A percentile compares a stretch with the other conserved stretches of the same genome.
Evolutionary conservation across 92 coral and sea anemone species (phyloP).

Genomic region (Chrysogorgia sp.): DNA sequence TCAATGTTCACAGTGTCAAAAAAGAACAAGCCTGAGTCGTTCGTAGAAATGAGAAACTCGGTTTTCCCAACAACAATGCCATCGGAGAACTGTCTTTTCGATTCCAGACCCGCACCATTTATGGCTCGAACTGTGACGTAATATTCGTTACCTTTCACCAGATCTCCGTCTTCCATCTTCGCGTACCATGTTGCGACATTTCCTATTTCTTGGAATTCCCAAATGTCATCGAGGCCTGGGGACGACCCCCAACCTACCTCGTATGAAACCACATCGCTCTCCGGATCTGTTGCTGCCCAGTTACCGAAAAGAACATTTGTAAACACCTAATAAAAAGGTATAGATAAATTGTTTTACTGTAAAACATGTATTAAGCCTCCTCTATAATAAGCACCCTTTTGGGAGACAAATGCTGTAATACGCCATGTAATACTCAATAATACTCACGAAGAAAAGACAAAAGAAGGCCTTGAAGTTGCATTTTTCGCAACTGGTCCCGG

Average conservation of each 20-base stretch:
- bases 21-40: slow-evolving; percentile 83
- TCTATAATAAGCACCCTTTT: no score
- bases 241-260: slow-evolving; percentile 98
- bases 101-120: slow-evolving; percentile 87
- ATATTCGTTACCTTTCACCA: slow-evolving; percentile 68
- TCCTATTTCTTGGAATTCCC: slow-evolving; percentile 84
- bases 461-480: no score
- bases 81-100: slow-evolving; percentile 74
- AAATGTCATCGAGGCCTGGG: slow-evolving; percentile 70
- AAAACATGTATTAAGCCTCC: no score
- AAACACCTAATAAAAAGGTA: slow-evolving; percentile 43
- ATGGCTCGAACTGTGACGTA: slow-evolving; percentile 87
- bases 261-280: slow-evolving; percentile 86
- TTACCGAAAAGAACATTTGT: slow-evolving; percentile 73
- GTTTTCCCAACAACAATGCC: slow-evolving; percentile 97
- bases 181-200: slow-evolving; percentile 88
- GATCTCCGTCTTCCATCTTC: slow-evolving; percentile 73
- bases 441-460: no score
- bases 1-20: slow-evolving; percentile 82
- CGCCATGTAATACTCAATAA: no score
- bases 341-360: no score
- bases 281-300: slow-evolving; percentile 79
- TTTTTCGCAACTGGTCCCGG: no score
- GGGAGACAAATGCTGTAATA: no score
- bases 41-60: slow-evolving; percentile 78